phyloP scores from a whole-genome alignment of 1,140 invertebrate species.

The Gerris buenoi region DNA sequence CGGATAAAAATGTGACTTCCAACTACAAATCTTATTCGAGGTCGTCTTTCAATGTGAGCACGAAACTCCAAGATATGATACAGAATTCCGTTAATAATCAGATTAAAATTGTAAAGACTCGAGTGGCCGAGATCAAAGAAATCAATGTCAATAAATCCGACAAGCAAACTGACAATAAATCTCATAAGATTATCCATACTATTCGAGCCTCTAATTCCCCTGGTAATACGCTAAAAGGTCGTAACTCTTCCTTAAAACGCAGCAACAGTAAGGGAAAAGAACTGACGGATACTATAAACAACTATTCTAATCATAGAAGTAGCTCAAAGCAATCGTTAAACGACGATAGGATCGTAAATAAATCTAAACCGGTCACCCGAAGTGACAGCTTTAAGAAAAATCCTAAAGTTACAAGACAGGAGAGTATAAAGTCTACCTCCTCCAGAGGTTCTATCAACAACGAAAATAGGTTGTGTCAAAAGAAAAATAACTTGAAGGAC shows the following conservation, averaged over 20 bases:
- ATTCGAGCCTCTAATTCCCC: too few relatives aligned
- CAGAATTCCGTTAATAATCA: conserved; percentile 9
- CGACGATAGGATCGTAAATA: too few relatives aligned
- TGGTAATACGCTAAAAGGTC: background rate
- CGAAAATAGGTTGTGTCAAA: background rate
- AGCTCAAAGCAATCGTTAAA: too few relatives aligned
- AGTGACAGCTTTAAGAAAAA: background rate
- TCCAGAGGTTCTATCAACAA: background rate
- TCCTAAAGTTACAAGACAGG: background rate
- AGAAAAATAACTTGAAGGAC: background rate
- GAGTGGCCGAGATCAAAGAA: background rate
- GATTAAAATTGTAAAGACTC: conserved; percentile 10
- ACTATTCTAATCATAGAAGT: too few relatives aligned
- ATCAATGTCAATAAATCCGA: too few relatives aligned
- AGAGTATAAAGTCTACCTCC: background rate
- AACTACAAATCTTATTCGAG: too few relatives aligned
- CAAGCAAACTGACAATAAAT: too few relatives aligned
- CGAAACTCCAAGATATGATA: conserved; percentile 14
- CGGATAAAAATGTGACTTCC: too few relatives aligned
- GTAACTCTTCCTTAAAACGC: background rate
- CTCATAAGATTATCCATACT: too few relatives aligned
- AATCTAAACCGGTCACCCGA: background rate
- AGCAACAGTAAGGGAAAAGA: background rate
- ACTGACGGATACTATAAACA: too few relatives aligned
- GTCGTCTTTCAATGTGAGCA: conserved; percentile 11